These are phyloP conservation scores for Percopsis transmontana DNA, from an alignment of 2,113 vertebrate species.

Conservation along the genomic window DNA sequence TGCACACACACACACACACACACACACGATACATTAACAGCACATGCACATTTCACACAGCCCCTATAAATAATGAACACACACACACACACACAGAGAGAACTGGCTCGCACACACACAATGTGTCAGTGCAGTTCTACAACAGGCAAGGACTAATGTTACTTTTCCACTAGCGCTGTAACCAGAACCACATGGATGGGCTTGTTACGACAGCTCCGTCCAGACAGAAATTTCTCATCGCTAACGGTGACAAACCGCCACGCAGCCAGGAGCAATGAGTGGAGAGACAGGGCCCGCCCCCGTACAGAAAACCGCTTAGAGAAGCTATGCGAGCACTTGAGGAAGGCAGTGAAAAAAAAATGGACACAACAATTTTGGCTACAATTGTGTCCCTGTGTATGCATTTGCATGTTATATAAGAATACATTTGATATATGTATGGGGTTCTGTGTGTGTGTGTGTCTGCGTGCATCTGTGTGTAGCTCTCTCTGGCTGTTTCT, in stretches of 20 bases:
- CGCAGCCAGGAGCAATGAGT: not conserved
- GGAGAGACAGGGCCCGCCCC: not conserved
- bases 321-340: not conserved
- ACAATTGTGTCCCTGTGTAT: too few relatives aligned
- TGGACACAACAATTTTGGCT: not conserved
- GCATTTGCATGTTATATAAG: not conserved
- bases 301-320: not conserved
- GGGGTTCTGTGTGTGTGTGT: conserved; percentile 2
- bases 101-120: not conserved
- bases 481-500: not conserved
- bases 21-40: not conserved
- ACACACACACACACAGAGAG: not conserved
- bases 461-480: not conserved
- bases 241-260: too few relatives aligned
- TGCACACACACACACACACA: conserved; percentile 2
- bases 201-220: not conserved
- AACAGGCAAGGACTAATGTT: not conserved
- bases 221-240: not conserved
- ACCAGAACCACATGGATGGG: not conserved
- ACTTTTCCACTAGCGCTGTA: not conserved
- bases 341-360: not conserved
- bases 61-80: not conserved
- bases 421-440: not conserved
- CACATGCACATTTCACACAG: not conserved
- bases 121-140: not conserved